phyloP scores from a whole-genome alignment of 2,113 vertebrate genomes.

The Paramormyrops kingsleyae region DNA sequence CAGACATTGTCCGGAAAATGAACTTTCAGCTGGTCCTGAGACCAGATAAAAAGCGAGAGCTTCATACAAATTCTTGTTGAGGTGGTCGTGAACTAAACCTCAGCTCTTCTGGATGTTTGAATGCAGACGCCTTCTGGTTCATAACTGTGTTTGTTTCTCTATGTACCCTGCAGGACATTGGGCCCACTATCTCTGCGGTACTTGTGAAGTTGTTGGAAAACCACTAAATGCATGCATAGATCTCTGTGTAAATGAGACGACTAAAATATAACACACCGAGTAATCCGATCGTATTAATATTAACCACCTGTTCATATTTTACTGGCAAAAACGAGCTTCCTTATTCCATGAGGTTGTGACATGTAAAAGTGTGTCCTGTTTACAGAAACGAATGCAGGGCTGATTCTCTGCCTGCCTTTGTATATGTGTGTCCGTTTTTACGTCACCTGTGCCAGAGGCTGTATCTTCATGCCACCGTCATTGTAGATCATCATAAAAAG shows the following conservation, averaged over 20 bases:
- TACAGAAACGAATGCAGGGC: constrained; percentile 47
- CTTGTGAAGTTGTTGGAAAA: constrained; percentile 26
- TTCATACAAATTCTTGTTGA: constrained; percentile 11
- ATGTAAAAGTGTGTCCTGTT: constrained; percentile 35
- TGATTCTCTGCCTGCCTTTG: constrained; percentile 48
- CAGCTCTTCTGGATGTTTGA: constrained; percentile 24
- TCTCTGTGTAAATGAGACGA: constrained; percentile 4
- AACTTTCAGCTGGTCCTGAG: constrained; percentile 41
- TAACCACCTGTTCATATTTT: constrained; percentile 12
- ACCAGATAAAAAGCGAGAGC: background rate
- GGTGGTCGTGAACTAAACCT: constrained; percentile 18
- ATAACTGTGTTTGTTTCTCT: constrained; percentile 36
- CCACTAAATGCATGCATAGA: constrained; percentile 28
- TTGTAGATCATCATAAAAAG: background rate
- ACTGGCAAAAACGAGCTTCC: constrained; percentile 31
- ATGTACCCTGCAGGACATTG: constrained; percentile 22
- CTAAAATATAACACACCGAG: background rate
- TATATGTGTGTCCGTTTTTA: background rate
- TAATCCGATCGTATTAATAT: constrained; percentile 14
- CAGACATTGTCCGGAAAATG: constrained; percentile 49
- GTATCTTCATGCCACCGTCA: background rate
- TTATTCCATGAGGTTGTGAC: constrained; percentile 25
- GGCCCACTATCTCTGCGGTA: background rate
- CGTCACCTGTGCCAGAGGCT: background rate
- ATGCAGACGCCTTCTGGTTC: constrained; percentile 27